Base-by-base conservation (phyloP, 2,888 invertebrate genomes). In the Cantharis rufa region DNA sequence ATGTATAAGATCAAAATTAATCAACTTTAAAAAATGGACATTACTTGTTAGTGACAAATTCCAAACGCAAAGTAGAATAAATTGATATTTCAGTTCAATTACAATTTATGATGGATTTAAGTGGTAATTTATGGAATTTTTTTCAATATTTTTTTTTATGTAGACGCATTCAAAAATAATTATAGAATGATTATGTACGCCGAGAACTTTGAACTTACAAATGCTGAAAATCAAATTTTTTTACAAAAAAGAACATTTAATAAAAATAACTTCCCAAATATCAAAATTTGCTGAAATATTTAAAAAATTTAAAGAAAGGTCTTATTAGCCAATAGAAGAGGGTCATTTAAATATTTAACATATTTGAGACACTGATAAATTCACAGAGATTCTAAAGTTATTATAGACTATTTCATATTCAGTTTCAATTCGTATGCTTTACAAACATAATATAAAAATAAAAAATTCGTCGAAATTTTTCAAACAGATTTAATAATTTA, bases 401-500 rank as follows among this genome's bases (percentile, higher is more conserved):
- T 66, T 66, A 28, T 28, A 66, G 21, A 66, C 21, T 66, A n/a
- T 66, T 66, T 66, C 64, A 66, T 66, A 66, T 66, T 66, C 64
- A 16, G 64, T 66, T 66, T 66, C 64, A 66, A 66, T 66, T 66
- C 64, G 64, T 66, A 21, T 21, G 64, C 64, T 66, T 66, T 66
- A 66, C 64, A 16, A 48, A 66, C 64, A 16, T 32, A 24, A 24
- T 24, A 28, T 32, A 48, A 48, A 48, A 48, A 18, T 18, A 66
- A 66, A 66, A 66, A 66, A 66, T 66, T 66, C 64, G 18, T n/a
- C 24, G 10, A 16, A 18, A 66, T 66, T 66, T 66, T 66, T 66
- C 64, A 66, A 66, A 66, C 61, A 71, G 80, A 81, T 78, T 81
- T 80, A 79, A 82, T 82, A 81, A 82, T 82, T 81, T 81, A 82